Base-by-base conservation (phyloP, 2,113 vertebrate species). In the Perccottus glenii region DNA sequence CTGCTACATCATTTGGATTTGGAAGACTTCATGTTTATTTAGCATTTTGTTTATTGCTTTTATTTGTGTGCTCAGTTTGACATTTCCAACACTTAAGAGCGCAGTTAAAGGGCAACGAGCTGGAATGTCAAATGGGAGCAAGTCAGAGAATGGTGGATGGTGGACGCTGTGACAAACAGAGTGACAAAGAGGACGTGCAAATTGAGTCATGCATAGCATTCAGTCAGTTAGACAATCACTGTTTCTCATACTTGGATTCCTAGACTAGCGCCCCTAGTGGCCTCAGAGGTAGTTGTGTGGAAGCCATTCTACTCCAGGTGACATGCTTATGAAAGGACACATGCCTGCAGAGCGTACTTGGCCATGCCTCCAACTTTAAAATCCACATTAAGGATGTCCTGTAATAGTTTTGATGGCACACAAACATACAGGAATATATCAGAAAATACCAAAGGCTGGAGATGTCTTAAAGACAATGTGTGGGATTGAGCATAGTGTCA, bases 191-290 rank as follows among this genome's bases (percentile, higher is more conserved):
- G 73, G 85, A 81, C 91, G 81, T 92, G 91, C 91, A 88, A 75
- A 89, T 85, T 73, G 70, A 83, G 78, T 79, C 91, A 92, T 93
- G 92, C 92, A 90, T 87, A 85, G 85, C 82, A 89, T 90, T 90
- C 84, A 79, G 85, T 86, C 79, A 64, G 73, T 74, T 66, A 67
- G 76, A 86, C 83, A 80, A 80, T 72, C 78, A 33, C 63, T 60
- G 67, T 70, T 81, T 84, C 75, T 80, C 73, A 55, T 83, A 78
- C 70, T 78, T 27, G 11, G 45, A 16, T 85, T 75, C 60, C 84
- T 87, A 82, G 71, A 74, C 71, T 86, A 85, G 82, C 55, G 83
- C 90, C 84, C 75, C 75, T 81, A 87, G 84, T 81, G 84, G 82
- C 85, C 83, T 83, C 76, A 90, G 87, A 90, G 84, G 90, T 89